phyloP scores from a whole-genome alignment of 2,888 invertebrate species.

The Ormyrus rosae region DNA sequence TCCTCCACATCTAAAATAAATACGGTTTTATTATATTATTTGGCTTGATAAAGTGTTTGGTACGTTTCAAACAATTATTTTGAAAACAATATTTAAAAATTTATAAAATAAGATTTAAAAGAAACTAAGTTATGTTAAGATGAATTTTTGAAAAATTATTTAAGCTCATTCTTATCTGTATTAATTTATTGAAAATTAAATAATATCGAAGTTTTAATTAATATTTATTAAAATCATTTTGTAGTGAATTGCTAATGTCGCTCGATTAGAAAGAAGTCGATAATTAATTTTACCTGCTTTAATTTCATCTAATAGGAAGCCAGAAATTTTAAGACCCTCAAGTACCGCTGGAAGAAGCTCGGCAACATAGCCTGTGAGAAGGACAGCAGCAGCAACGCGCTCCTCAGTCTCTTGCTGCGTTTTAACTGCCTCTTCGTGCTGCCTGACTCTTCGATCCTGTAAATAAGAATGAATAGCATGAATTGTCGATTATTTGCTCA shows the following conservation, averaged over 20 bases:
- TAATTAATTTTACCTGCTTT: conserved; percentile 77
- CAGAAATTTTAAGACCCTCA: conserved; percentile 87
- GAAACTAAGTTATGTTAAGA: too few species aligned
- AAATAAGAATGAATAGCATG: not conserved
- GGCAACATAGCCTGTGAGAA: conserved; percentile 91
- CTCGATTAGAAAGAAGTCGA: too few species aligned
- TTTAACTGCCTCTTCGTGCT: conserved; percentile 81
- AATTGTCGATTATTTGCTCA: not conserved
- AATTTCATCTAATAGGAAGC: conserved; percentile 81
- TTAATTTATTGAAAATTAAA: too few species aligned
- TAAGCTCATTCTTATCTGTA: too few species aligned
- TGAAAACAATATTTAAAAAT: too few species aligned
- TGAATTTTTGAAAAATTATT: too few species aligned
- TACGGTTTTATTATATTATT: not conserved
- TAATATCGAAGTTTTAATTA: too few species aligned
- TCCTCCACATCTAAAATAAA: conserved; percentile 82
- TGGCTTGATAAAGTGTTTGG: too few species aligned
- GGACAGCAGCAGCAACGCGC: conserved; percentile 87
- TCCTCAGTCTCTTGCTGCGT: conserved; percentile 87
- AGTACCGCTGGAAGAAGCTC: conserved; percentile 90
- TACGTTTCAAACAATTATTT: too few species aligned
- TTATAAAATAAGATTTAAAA: too few species aligned
- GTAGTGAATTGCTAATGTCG: too few species aligned
- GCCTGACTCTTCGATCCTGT: conserved; percentile 83
- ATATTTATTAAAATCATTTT: too few species aligned